Conservation (phyloP, 2,797 vertebrate species). For the Arvicola amphibius region DNA sequence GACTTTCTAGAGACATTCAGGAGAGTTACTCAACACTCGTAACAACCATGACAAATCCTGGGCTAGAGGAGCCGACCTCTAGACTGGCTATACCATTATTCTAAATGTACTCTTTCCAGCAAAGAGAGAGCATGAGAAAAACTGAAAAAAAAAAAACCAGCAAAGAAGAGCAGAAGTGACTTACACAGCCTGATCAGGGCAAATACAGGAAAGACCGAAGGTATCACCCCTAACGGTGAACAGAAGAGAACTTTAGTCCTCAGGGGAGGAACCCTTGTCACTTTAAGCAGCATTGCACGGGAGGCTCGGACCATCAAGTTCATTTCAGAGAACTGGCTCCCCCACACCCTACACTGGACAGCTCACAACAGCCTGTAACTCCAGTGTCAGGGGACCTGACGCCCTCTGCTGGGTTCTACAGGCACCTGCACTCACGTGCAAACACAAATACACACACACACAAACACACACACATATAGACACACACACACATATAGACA, state of each 20-base stretch:
- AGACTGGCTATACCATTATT: background rate
- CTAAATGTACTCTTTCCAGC: background rate
- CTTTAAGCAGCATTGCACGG: background rate
- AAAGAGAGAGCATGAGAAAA: no score
- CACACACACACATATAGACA: background rate
- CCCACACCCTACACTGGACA: background rate
- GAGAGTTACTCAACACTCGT: background rate
- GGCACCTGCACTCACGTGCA: background rate
- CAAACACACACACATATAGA: background rate
- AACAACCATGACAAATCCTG: background rate
- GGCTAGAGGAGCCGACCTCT: background rate
- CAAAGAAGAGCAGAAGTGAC: background rate
- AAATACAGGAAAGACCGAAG: background rate
- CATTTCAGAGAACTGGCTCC: background rate
- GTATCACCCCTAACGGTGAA: no score
- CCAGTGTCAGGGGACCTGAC: background rate
- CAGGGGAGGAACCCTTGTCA: background rate
- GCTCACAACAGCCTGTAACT: background rate
- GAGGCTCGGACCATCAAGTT: background rate
- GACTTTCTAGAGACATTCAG: background rate
- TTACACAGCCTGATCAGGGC: background rate
- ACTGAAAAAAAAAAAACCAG: background rate
- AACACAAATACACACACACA: background rate
- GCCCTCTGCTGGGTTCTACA: background rate
- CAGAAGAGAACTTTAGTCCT: background rate